Evolutionary conservation across 2,888 invertebrate species (phyloP).

Genomic region (Opisthograptis luteolata): DNA sequence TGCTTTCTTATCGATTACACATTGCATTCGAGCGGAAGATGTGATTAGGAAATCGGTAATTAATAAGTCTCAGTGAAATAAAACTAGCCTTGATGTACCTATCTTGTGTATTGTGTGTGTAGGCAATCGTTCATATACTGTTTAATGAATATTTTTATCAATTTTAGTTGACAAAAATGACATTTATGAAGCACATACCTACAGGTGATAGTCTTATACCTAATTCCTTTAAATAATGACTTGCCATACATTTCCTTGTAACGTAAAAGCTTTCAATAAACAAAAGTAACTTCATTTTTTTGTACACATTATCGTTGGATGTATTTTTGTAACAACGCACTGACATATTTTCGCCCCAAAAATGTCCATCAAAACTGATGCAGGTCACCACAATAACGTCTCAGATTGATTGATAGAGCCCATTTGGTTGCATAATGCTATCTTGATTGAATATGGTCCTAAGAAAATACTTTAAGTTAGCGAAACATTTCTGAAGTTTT

Average conservation of each 20-base stretch:
- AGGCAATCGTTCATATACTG: too few relatives aligned
- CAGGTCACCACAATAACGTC: constrained; percentile 32
- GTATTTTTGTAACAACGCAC: constrained; percentile 20
- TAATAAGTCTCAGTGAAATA: too few relatives aligned
- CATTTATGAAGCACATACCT: too few relatives aligned
- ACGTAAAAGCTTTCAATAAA: too few relatives aligned
- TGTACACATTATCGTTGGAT: neutral
- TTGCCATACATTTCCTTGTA: too few relatives aligned
- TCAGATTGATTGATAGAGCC: constrained; percentile 67
- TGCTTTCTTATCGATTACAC: constrained; percentile 72
- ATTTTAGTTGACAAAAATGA: too few relatives aligned
- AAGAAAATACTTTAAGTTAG: constrained; percentile 56
- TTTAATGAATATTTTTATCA: too few relatives aligned
- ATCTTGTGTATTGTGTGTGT: too few relatives aligned
- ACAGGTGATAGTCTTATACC: too few relatives aligned
- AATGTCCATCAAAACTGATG: constrained; percentile 23
- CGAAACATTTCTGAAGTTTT: neutral
- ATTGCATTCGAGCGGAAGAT: constrained; percentile 44
- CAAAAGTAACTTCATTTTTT: too few relatives aligned
- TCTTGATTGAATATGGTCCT: constrained; percentile 63
- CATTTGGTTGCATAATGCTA: constrained; percentile 72
- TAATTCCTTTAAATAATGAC: too few relatives aligned
- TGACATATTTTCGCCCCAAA: constrained; percentile 19
- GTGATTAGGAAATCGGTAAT: constrained; percentile 15
- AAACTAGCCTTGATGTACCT: too few relatives aligned